phyloP scores from a whole-genome alignment of 1,140 invertebrate genomes.

The Adelges cooleyi region DNA sequence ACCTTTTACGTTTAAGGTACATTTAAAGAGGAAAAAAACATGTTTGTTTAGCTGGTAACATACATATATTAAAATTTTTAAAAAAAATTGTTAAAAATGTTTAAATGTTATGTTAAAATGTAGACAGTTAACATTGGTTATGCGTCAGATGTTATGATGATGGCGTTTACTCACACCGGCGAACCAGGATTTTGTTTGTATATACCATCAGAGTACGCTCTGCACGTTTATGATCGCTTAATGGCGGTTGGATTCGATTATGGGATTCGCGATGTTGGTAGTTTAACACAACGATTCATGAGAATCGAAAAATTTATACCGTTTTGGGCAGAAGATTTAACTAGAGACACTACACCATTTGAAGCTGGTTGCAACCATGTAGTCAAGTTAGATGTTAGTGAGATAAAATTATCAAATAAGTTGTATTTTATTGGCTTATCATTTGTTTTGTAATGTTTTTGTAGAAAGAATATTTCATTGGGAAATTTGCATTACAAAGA shows the following conservation, averaged over 20 bases:
- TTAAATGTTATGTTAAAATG: no score
- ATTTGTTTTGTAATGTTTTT: slow-evolving; percentile 18
- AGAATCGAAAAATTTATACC: slow-evolving; percentile 51
- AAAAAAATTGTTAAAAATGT: no score
- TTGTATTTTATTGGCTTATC: not conserved
- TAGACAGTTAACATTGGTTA: slow-evolving; percentile 63
- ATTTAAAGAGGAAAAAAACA: not conserved
- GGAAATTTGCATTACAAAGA: slow-evolving; percentile 54
- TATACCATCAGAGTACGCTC: slow-evolving; percentile 63
- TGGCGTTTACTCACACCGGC: slow-evolving; percentile 71
- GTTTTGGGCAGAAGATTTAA: slow-evolving; percentile 58
- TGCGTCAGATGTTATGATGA: slow-evolving; percentile 62
- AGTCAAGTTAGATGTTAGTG: slow-evolving; percentile 52
- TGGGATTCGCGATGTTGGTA: slow-evolving; percentile 59
- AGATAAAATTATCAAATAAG: not conserved
- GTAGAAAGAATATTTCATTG: slow-evolving; percentile 58
- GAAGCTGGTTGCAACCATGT: slow-evolving; percentile 63
- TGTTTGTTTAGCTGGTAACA: no score
- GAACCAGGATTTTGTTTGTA: slow-evolving; percentile 74
- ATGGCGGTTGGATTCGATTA: slow-evolving; percentile 52
- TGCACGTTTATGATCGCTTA: slow-evolving; percentile 65
- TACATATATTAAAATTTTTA: no score
- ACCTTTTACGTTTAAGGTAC: slow-evolving; percentile 61
- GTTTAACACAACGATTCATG: slow-evolving; percentile 61
- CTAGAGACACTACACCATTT: slow-evolving; percentile 58